Base-by-base conservation (phyloP, 2,797 vertebrate genomes). In the Hoplostethus mediterraneus region DNA sequence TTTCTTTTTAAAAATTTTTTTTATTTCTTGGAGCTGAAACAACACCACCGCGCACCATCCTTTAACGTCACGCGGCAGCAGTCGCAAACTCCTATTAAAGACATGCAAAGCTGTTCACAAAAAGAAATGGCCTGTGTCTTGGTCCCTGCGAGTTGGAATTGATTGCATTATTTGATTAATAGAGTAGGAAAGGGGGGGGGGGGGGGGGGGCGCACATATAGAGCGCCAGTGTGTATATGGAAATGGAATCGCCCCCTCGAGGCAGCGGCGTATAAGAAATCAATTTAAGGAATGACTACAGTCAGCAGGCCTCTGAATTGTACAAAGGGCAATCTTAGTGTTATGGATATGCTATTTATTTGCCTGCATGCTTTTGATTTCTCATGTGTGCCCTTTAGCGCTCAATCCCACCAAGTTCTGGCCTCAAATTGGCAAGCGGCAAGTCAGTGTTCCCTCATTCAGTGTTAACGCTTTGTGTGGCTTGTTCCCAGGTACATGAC, bases 231-330 rank as follows among this genome's bases (percentile, higher is more conserved):
- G 86, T 88, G 79, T 79, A 69, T 92, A 91, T 91, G 92, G 89
- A 92, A 92, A 91, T 90, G 87, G 84, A 93, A 92, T 94, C 81
- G 65, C 69, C 83, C 93, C 89, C 89, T 82, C 40, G 82, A 90
- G 92, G 93, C 93, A 78, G 73, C 87, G 64, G 80, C 74, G 69
- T 92, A 88, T 88, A 90, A 94, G 87, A 93, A 94, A 95, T 95
- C 94, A 94, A 95, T 95, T 93, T 91, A 90, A 90, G 86, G 89
- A 92, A 91, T 52, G 85, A 80, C 89, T 76, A 21, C 82, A 93
- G 92, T 94, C 93, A 93, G 92, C 92, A 91, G 92, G 92, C 82
- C 71, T 82, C 76, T 71, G 84, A 72, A 79, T 93, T 87, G 89
- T 93, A 93, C 90, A 91, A 91, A 93, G 89, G 90, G 84, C 86